Evolutionary conservation across 2,113 vertebrate genomes (phyloP).

Genomic region (Proterorhinus semilunaris): DNA sequence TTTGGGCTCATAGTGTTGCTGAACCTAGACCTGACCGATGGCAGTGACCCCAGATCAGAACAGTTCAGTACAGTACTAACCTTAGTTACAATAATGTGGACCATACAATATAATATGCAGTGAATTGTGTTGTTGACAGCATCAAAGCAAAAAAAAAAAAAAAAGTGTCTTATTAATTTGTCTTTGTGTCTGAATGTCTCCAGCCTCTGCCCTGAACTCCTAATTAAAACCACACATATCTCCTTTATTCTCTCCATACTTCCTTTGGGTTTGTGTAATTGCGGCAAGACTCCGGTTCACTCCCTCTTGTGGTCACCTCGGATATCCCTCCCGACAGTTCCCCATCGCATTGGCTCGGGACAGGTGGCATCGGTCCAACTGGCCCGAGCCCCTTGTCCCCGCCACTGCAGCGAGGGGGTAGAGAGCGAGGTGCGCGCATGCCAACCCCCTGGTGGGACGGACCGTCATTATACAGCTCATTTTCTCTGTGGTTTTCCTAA

Average conservation of each 20-base stretch:
- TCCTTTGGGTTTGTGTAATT: conserved; percentile 49
- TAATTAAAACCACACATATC: conserved; percentile 61
- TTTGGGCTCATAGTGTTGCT: no score
- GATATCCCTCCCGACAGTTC: conserved; percentile 48
- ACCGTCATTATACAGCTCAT: conserved; percentile 17
- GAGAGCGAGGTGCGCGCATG: conserved; percentile 11
- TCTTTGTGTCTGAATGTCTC: neutral
- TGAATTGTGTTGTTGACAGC: no score
- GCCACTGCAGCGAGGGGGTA: conserved; percentile 20
- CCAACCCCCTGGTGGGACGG: conserved; percentile 21
- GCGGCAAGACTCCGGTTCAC: conserved; percentile 49
- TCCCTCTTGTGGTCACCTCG: conserved; percentile 63
- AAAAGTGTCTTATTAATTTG: neutral
- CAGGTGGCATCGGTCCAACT: conserved; percentile 47
- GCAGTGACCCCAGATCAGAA: no score
- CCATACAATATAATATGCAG: no score
- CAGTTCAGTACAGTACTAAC: no score
- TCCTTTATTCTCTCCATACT: conserved; percentile 59
- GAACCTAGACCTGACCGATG: no score
- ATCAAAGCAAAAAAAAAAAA: no score
- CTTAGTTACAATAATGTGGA: no score
- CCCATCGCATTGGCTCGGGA: conserved; percentile 48
- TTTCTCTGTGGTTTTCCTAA: conserved; percentile 16
- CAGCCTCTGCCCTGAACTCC: neutral
- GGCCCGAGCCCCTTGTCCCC: conserved; percentile 37